Base-by-base conservation (phyloP, 2,113 vertebrate species). In the Otis tarda region DNA sequence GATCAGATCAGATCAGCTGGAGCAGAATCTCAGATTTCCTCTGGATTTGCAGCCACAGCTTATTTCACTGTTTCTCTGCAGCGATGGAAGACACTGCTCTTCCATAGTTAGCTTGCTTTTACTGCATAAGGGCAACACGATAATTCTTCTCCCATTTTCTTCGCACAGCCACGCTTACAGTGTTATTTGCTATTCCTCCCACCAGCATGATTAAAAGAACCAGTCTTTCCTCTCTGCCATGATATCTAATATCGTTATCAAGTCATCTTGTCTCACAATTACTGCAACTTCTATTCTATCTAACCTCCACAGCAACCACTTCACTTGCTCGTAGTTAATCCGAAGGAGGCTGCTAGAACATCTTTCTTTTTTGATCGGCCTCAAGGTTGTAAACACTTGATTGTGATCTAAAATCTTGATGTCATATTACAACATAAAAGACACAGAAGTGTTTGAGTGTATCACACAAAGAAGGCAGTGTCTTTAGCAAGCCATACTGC, bases 41-140 rank as follows among this genome's bases (percentile, higher is more conserved):
- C 78, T 85, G 53, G 31, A 27, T 9, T 16, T 82, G 37, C 41
- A 82, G 13, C 47, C 50, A 27, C 1, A 6, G 13, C 18, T 83
- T 85, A 19, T 64, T 79, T 73, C 49, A 64, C 15, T 22, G 10
- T 45, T 39, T 75, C 25, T 78, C 47, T 88, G 57, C 61, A 45
- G 65, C 0, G 0, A 24, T 3, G 31, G 47, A 65, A 68, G 33
- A 31, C 5, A 4, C n/a, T 67, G 75, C 35, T 1, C 0, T 64
- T 80, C 57, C 76, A 67, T 33, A 45, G 12, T 27, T 37, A 47
- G 22, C 41, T 91, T 2, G 2, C 41, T 25, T 90, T 75, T 74
- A 35, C 52, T 33, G 21, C 3, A 3, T 56, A 18, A 77, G 50
- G 24, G 39, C 5, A 3, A 49, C 1, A 3, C 52, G 50, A 23